phyloP scores from a whole-genome alignment of 2,797 vertebrate genomes.

The Poliocrania exsul region DNA sequence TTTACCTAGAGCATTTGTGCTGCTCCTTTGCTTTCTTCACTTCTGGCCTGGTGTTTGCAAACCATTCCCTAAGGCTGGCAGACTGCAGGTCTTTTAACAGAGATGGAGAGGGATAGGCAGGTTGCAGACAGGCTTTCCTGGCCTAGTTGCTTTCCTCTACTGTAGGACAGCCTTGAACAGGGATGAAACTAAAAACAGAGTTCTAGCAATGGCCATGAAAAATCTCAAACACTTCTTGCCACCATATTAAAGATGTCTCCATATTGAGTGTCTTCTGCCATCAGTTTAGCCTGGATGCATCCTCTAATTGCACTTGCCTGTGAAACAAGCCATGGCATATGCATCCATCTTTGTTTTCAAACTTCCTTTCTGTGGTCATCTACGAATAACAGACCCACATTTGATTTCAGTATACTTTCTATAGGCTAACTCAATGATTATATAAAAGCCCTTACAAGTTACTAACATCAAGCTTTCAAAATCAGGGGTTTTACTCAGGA shows the following conservation, averaged over 20 bases:
- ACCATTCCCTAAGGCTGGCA: rapidly evolving
- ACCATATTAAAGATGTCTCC: neutral
- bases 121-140: neutral
- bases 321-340: neutral
- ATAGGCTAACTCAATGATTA: neutral
- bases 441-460: neutral
- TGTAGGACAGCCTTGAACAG: neutral
- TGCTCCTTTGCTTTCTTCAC: neutral
- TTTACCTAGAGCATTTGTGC: neutral
- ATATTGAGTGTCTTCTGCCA: neutral
- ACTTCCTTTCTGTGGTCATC: neutral
- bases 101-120: neutral
- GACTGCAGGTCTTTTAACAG: neutral
- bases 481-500: neutral
- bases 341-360: neutral
- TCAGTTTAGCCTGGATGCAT: neutral
- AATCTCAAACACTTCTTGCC: neutral
- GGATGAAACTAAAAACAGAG: neutral
- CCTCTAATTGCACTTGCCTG: neutral
- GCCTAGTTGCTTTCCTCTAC: neutral
- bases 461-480: neutral
- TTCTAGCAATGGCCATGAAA: neutral
- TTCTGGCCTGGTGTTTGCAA: neutral
- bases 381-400: neutral
- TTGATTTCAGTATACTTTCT: neutral